Evolutionary conservation across 1,140 invertebrate species (phyloP), one percentile per base, ranked within the genome.

Genomic region (Apocrypta bakeri): DNA sequence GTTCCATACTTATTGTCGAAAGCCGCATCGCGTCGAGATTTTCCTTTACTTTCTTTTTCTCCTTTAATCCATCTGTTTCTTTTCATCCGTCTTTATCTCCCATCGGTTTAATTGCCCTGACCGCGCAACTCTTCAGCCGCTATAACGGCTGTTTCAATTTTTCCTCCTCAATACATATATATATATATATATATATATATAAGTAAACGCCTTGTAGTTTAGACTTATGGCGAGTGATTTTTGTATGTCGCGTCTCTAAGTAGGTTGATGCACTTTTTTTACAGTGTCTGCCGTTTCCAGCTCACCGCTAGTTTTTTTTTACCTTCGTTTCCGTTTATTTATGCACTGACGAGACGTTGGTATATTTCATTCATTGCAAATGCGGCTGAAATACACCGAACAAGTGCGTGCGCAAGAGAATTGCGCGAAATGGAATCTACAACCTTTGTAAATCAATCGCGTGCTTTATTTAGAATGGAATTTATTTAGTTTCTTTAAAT

Each of bases 31-130:
- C n/a, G n/a, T n/a, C 33, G 9, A 37, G 6, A 6, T 56, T 37
- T 29, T 33, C 7, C 37, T 37, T 71, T 3, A 56, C 17, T 31
- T 71, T 71, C 27, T 66, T 33, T 25, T 27, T 77, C 75, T 42
- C 61, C 31, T 21, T 6, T 31, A 71, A 56, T 69, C 27, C 66
- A 63, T 56, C 27, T 21, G 7, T 29, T 42, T 79, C 48, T 37
- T 56, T 56, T 40, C 71, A 21, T 63, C 66, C 21, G 9, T 73
- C 17, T 73, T 78, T 66, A 72, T 71, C 74, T 78, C 83, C 77
- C 82, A 64, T 85, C 63, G 61, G 27, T 33, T 69, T 74, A 84
- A 84, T 87, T 87, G 85, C 80, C 3, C 48, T 21, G 8, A 17
- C 17, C 48, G 48, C 21, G 21, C 48, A n/a, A 56, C 17, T 56